Base-by-base conservation (phyloP, 2,797 vertebrate genomes). In the Balearica regulorum region DNA sequence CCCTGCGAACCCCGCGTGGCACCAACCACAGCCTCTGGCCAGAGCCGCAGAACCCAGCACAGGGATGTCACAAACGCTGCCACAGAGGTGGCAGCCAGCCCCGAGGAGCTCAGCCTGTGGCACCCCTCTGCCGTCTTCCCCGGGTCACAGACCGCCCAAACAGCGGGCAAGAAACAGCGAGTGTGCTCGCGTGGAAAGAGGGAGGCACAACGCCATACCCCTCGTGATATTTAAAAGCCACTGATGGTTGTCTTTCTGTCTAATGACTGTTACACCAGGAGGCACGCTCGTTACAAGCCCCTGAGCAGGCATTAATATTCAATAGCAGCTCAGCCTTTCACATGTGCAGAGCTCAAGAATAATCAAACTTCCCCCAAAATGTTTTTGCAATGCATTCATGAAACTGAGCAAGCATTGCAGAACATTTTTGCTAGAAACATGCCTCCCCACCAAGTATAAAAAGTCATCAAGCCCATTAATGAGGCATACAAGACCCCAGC, bases 121-220 rank as follows among this genome's bases (percentile, higher is more conserved):
- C 68, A 65, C 22, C 0, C 0, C 58, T 68, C 31, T 66, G 39
- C 24, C 13, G 4, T 22, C 33, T 14, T 85, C 54, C 62, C 51
- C 1, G 3, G 35, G 25, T 20, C 55, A 10, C 1, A 5, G 51
- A 37, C 57, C 5, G 2, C 16, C 11, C 5, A 1, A 55, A 19
- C n/a, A 28, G 8, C 0, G 0, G 39, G 53, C 48, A 71, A 0
- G 0, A 22, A 43, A 48, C 11, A 11, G 61, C 2, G 1, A 58
- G 28, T 5, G 46, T 19, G 43, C 35, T 62, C 0, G 0, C 5
- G 1, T 0, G 26, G 83, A 14, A 49, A 75, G 33, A 25, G 6
- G 8, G 24, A 73, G 20, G 68, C 28, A 70, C 29, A 64, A 28
- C 17, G 12, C 29, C 16, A 16, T 39, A 73, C 11, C 29, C 31